phyloP scores from a whole-genome alignment of 2,113 vertebrate species.

The Ancistrus triradiatus region DNA sequence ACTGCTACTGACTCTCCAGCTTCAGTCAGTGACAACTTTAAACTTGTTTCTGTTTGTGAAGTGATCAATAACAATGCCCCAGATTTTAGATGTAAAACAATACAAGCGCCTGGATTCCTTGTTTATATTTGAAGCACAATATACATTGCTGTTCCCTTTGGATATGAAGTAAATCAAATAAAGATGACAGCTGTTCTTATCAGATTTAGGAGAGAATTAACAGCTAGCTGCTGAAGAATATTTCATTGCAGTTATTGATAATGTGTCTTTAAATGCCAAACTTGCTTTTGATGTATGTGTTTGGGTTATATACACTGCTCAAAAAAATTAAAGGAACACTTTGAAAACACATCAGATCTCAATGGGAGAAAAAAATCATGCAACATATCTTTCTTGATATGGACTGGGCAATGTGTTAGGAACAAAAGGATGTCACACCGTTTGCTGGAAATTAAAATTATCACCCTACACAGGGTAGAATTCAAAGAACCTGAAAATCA shows the following conservation, averaged over 20 bases:
- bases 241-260: neutral
- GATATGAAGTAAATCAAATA: constrained; percentile 4
- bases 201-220: constrained; percentile 1
- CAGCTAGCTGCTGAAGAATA: neutral
- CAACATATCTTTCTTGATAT: too few relatives aligned
- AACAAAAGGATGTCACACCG: too few relatives aligned
- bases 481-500: too few relatives aligned
- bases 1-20: neutral
- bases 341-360: too few relatives aligned
- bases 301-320: too few relatives aligned
- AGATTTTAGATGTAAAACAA: constrained; percentile 4
- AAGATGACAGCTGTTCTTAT: neutral
- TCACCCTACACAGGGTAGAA: too few relatives aligned
- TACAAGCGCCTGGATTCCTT: neutral
- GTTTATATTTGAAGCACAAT: constrained; percentile 10
- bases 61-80: constrained; percentile 16
- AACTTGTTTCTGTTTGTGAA: constrained; percentile 6
- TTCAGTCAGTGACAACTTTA: neutral
- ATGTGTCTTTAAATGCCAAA: constrained; percentile 1
- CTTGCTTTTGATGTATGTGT: neutral
- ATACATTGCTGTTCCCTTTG: neutral
- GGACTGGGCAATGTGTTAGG: too few relatives aligned
- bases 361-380: too few relatives aligned
- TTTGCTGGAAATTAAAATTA: too few relatives aligned
- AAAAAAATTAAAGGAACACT: too few relatives aligned